Evolutionary conservation across 2,113 vertebrate genomes (phyloP).

Genomic region (rabbit (Oryctolagus cuniculus)): mOryCun1.1 NC_091453.1:80821501-80822000

Average conservation of each 20-base stretch:
- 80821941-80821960: background rate
- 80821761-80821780: background rate
- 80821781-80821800: background rate
- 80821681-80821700: background rate
- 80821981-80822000: background rate
- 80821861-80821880: background rate
- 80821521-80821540: background rate
- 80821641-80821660: background rate
- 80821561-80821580: background rate
- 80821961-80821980: background rate
- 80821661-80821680: background rate
- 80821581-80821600: background rate
- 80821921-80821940: background rate
- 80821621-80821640: constrained; percentile 28
- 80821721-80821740: background rate
- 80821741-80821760: background rate
- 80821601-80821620: background rate
- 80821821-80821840: background rate
- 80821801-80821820: background rate
- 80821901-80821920: background rate
- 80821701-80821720: background rate
- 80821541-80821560: background rate
- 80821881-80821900: constrained; percentile 14
- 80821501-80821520: constrained; percentile 1
- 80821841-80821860: background rate